Evolutionary conservation across 2,113 vertebrate genomes (phyloP), one percentile per base, ranked within the genome.

Genomic region (Boulengeromyrus knoepffleri): DNA sequence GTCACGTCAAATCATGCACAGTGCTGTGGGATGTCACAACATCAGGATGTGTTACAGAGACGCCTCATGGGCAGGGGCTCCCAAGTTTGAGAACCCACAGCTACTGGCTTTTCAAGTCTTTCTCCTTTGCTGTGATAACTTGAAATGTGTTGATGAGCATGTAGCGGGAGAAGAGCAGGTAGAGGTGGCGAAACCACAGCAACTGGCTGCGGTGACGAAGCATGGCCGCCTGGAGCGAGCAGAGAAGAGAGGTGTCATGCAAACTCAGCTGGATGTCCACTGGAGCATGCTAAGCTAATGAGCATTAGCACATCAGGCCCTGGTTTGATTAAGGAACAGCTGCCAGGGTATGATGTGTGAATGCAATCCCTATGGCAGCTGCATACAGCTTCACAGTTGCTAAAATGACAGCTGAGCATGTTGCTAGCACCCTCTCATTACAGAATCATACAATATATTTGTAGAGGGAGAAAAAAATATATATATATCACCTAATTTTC

Each of bases 81-180:
- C 27, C 19, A 49, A 15, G 45, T 17, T 39, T 49, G 9, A 46
- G 27, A 36, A 62, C 45, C 3, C 31, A 88, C 36, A 87, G 46
- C 84, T 93, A 96, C 90, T 95, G 95, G 17, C 96, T 94, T 90
- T 96, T 96, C 24, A 95, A 90, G 89, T 94, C 91, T 9, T 89
- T 89, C 8, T 91, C 92, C 62, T 85, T 93, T 90, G 92, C 90
- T 92, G 92, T 94, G 89, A 99, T 96, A 36, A 94, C 92, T 21
- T 88, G 92, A 91, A 98, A 97, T 0, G 99, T 98, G 93, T 99
- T 99, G 92, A 98, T 91, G 88, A 97, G 94, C 97, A 99, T 97
- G 92, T 99, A 99, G 0, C 98, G 96, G 0, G 99, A 99, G 92
- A 97, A 96, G 50, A 95, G 47, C 88, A 99, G 13, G 50, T 99